phyloP scores from a whole-genome alignment of 2,797 vertebrate species.

The Scolopax bukidnonensis region DNA sequence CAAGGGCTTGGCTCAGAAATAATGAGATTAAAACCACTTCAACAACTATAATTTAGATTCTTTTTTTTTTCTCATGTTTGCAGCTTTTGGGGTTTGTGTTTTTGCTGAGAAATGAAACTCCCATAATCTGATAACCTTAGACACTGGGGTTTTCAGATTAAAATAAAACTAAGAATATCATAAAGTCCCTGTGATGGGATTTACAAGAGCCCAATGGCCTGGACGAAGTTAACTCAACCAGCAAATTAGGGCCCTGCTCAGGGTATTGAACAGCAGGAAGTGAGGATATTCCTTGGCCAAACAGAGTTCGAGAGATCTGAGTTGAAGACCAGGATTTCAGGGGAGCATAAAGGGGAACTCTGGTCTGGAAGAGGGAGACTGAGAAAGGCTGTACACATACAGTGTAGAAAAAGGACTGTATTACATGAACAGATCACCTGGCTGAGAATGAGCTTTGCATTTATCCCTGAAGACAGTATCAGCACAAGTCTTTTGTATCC shows the following conservation, averaged over 20 bases:
- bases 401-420: neutral
- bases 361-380: neutral
- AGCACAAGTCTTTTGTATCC: conserved; percentile 36
- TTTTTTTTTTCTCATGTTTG: neutral
- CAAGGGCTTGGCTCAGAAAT: conserved; percentile 17
- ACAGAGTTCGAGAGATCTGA: conserved; percentile 35
- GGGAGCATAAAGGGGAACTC: conserved; percentile 14
- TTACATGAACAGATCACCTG: conserved; percentile 50
- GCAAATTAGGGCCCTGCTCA: conserved; percentile 61
- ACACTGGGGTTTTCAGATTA: conserved; percentile 18
- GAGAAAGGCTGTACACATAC: neutral
- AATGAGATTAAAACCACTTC: conserved; percentile 14
- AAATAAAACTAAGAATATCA: conserved; percentile 44
- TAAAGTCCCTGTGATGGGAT: conserved; percentile 47
- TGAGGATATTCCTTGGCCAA: conserved; percentile 48
- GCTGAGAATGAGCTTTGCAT: conserved; percentile 52
- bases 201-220: conserved; percentile 54
- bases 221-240: conserved; percentile 70
- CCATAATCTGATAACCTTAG: conserved; percentile 7
- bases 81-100: neutral
- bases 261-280: conserved; percentile 59
- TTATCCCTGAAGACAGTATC: conserved; percentile 41
- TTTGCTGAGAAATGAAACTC: conserved; percentile 15
- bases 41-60: neutral
- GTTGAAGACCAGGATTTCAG: conserved; percentile 46